A percentile compares a stretch with the other conserved stretches of the same genome.
phyloP scores from a whole-genome alignment of 2,888 invertebrate species.

The Agrochola lychnidis region DNA sequence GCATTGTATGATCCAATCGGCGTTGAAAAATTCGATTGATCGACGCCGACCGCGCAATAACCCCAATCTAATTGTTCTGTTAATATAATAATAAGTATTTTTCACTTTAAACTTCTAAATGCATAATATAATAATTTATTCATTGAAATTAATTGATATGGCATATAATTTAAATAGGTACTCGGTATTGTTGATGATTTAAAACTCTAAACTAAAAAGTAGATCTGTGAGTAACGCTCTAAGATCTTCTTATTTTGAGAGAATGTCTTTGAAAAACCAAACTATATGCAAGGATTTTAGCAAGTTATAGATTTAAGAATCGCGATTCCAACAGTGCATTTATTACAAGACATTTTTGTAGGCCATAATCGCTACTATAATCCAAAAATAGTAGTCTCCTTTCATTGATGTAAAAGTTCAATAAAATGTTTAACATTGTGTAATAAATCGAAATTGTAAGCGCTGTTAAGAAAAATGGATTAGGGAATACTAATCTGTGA shows the following conservation, averaged over 20 bases:
- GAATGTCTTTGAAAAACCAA: neutral
- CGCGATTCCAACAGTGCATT: constrained; percentile 37
- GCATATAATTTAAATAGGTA: constrained; percentile 55
- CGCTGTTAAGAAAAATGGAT: constrained; percentile 12
- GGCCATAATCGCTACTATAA: constrained; percentile 22
- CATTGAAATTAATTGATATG: constrained; percentile 61
- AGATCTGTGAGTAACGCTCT: constrained; percentile 15
- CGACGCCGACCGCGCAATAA: constrained; percentile 23
- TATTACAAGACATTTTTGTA: constrained; percentile 15
- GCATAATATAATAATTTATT: constrained; percentile 45
- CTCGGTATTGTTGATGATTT: constrained; percentile 50
- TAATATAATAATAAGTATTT: constrained; percentile 25
- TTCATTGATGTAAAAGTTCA: constrained; percentile 26
- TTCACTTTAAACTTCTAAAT: constrained; percentile 38
- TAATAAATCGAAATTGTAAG: constrained; percentile 33
- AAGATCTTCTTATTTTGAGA: constrained; percentile 26
- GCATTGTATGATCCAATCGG: neutral
- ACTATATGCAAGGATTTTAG: constrained; percentile 4
- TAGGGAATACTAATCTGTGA: constrained; percentile 24
- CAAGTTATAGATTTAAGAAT: constrained; percentile 11
- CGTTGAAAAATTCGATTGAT: constrained; percentile 3
- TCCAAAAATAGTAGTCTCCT: constrained; percentile 10
- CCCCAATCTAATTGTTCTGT: constrained; percentile 33
- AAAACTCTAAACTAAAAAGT: constrained; percentile 42
- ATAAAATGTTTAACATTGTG: constrained; percentile 47